Evolutionary conservation across 2,888 invertebrate genomes (phyloP), one percentile per base, ranked within the genome.

Genomic region (Napeogenes inachia): DNA sequence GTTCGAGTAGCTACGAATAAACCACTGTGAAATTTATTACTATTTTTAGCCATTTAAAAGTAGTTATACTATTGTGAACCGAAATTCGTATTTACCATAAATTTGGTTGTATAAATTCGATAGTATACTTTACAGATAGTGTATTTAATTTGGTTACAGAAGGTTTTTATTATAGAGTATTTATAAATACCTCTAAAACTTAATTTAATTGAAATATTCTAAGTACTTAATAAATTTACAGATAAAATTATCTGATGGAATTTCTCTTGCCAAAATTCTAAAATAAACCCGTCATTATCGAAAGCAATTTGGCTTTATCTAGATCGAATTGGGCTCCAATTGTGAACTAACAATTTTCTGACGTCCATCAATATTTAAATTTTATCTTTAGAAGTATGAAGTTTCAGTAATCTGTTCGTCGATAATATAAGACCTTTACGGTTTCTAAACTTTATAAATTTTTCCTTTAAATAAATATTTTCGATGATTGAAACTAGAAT

Each of bases 301-400:
- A 50, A 30, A 50, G 30, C 10, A 50, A 50, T 50, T 50, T 30
- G 21, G 30, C 50, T 50, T 50, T 50, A 30, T 50, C 50, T 50
- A 50, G 30, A 50, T 50, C 50, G 50, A 30, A 50, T 50, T 50
- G 30, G 8, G 30, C 30, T 30, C 30, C 10, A 50, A 50, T 30
- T 50, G 30, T 30, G 57, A 47, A 53, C 55, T 56, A 55, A 63
- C 55, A 57, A 55, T 58, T 58, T 56, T 38, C 54, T 56, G 55
- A 54, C 60, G 53, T 60, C 60, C 50, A 61, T 60, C 63, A 35
- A 55, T 64, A 64, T 56, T 56, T 45, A 60, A 64, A 64, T 61
- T 64, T 61, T 61, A 64, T 38, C 50, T 50, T 12, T 30, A n/a
- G 50, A 30, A 50, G 30, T 21, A 4, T 6, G 12, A 50, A 12